Conservation (phyloP, 2,888 invertebrate species). For the Acanthosoma haemorrhoidale region DNA sequence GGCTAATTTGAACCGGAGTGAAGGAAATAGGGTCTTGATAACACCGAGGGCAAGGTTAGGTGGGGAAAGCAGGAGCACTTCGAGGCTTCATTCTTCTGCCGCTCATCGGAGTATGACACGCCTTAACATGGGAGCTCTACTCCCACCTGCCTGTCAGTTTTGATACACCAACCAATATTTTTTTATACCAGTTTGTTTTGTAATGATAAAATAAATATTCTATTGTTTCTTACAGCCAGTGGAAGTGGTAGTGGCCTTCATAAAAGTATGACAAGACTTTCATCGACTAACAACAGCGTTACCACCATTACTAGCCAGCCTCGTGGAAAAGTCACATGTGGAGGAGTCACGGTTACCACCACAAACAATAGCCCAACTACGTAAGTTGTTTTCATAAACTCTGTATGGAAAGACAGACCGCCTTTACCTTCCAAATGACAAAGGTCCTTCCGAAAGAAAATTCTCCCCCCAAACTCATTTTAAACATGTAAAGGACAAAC, state of each 20-base stretch:
- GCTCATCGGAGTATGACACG: conserved; percentile 74
- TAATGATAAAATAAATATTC: neutral
- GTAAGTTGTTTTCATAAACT: conserved; percentile 42
- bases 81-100: conserved; percentile 63
- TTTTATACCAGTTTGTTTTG: conserved; percentile 16
- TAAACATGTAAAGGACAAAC: too few relatives aligned
- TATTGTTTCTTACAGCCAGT: conserved; percentile 36
- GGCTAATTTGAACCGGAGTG: conserved; percentile 30
- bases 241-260: conserved; percentile 58
- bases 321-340: conserved; percentile 44
- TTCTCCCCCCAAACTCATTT: too few relatives aligned
- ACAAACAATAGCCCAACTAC: conserved; percentile 53
- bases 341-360: conserved; percentile 61
- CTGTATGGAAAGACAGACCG: neutral
- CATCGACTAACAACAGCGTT: conserved; percentile 61
- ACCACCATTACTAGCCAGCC: conserved; percentile 45
- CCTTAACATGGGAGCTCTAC: conserved; percentile 56
- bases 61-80: conserved; percentile 71
- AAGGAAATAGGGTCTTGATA: conserved; percentile 41
- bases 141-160: conserved; percentile 31
- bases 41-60: conserved; percentile 41
- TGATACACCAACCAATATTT: neutral
- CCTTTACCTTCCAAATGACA: neutral
- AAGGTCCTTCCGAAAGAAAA: too few relatives aligned
- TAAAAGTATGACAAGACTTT: conserved; percentile 75